Evolutionary conservation across 2,113 vertebrate genomes (phyloP), one percentile per base, ranked within the genome.

Genomic region (Entomyzon cyanotis): DNA sequence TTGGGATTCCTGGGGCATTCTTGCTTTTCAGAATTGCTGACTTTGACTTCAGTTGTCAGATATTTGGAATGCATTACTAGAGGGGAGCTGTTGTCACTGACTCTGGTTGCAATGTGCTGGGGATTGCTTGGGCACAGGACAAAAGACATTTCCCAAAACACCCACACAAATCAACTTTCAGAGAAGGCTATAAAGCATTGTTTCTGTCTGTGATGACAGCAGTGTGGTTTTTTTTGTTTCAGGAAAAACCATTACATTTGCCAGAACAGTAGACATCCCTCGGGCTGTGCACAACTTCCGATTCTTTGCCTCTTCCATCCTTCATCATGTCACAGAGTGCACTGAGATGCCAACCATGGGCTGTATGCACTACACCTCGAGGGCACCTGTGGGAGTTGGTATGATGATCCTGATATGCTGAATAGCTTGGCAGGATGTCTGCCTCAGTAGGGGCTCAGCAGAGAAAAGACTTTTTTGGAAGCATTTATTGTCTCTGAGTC

Each of bases 291-390:
- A 99, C 92, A 99, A 99, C 98, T 99, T 99, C 91, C 97, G 99
- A 44, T 99, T 99, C 98, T 99, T 99, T 2, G 99, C 99, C 2
- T 99, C 99, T 3, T 99, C 99, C 14, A 79, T 98, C 87, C 98
- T 99, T 73, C 99, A 99, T 94, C 98, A 99, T 53, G 98, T 98
- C 7, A 98, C 96, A 0, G 99, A 99, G 63, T 99, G 99, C 97
- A 98, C 98, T 0, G 98, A 98, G 94, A 98, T 99, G 98, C 98
- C 99, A 82, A 84, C 98, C 84, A 6, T 98, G 96, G 98, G 97
- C 95, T 99, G 98, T n/a, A 44, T 99, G 94, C 98, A 98, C 97
- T 99, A 99, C 96, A 99, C 99, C 1, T 84, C 98, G 13, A 98
- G 99, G 87, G 91, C 96, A 37, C 99, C 99, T 0, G 98, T 99